phyloP scores from a whole-genome alignment of 2,888 invertebrate species.

The Drosophila multiciliata region DNA sequence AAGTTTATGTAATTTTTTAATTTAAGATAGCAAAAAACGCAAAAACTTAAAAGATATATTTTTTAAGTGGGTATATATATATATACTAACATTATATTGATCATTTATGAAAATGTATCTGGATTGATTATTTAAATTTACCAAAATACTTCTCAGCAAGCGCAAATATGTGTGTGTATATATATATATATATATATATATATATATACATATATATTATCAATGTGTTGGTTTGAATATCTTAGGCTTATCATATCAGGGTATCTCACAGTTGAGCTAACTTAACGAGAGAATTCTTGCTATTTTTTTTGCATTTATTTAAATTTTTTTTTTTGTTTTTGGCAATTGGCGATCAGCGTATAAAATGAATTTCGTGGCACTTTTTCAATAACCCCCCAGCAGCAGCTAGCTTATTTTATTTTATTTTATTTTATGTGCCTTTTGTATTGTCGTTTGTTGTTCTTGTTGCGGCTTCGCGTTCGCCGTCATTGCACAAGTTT shows the following conservation, averaged over 20 bases:
- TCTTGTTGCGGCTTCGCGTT: conserved; percentile 35
- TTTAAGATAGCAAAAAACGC: not conserved
- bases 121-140: not conserved
- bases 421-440: conserved; percentile 32
- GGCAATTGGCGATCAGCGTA: conserved; percentile 44
- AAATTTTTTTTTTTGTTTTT: conserved; percentile 27
- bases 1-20: not conserved
- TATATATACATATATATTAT: not conserved
- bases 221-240: not conserved
- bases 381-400: conserved; percentile 54
- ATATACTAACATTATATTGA: not conserved
- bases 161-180: not conserved
- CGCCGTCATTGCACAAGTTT: conserved; percentile 66
- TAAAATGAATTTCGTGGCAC: conserved; percentile 49
- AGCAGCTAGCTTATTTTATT: conserved; percentile 11
- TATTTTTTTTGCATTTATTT: conserved; percentile 6
- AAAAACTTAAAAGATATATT: not conserved
- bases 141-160: not conserved
- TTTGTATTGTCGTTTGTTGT: conserved; percentile 20
- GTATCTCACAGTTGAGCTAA: not conserved
- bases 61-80: not conserved
- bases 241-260: not conserved
- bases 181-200: not conserved
- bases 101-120: not conserved
- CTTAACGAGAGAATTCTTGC: not conserved